Evolutionary conservation across 1,140 invertebrate species (phyloP).

Genomic region (Pseudomyrmex dendroicus): DNA sequence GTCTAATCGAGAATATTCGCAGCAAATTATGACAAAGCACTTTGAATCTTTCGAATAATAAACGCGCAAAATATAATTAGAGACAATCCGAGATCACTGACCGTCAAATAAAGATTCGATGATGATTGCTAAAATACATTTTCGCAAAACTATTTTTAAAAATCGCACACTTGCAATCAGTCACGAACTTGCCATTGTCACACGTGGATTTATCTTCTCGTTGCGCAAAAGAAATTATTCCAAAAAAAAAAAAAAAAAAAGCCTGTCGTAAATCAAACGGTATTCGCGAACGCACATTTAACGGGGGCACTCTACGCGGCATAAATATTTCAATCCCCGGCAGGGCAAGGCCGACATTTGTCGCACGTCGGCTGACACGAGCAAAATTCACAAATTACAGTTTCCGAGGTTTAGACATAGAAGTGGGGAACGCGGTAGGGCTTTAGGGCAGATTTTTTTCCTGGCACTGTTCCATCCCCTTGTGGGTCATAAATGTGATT

Average conservation of each 20-base stretch:
- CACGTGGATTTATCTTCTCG: not conserved
- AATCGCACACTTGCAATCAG: not conserved
- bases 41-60: not conserved
- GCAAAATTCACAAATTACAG: slow-evolving; percentile 64
- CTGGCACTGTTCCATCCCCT: slow-evolving; percentile 45
- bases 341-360: slow-evolving; percentile 53
- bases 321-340: slow-evolving; percentile 62
- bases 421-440: not conserved
- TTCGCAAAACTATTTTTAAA: not conserved
- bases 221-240: not conserved
- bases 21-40: slow-evolving; percentile 13
- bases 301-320: slow-evolving; percentile 29
- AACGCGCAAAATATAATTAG: not conserved
- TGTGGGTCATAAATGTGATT: slow-evolving; percentile 8
- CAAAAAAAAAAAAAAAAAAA: not conserved
- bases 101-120: not conserved
- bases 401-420: slow-evolving; percentile 20
- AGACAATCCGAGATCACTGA: too few species aligned
- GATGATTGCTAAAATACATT: not conserved
- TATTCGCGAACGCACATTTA: slow-evolving; percentile 39
- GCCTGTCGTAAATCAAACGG: slow-evolving; percentile 58
- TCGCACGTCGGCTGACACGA: slow-evolving; percentile 47
- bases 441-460: slow-evolving; percentile 51
- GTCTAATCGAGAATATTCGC: slow-evolving; percentile 23
- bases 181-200: too few species aligned